phyloP scores from a whole-genome alignment of 2,888 invertebrate species.

The Argyra leucocephala region DNA sequence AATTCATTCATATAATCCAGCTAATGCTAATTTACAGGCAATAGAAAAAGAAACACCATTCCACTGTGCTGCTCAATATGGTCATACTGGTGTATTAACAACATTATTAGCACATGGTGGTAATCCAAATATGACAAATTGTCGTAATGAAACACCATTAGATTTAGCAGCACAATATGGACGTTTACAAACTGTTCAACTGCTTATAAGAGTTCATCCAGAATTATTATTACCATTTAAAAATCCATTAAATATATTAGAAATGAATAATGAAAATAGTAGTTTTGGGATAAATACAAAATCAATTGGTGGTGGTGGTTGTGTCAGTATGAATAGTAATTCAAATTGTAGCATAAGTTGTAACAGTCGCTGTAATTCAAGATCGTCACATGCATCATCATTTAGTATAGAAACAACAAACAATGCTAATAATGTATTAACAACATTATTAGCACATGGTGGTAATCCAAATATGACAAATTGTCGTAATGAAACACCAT shows the following conservation, averaged over 20 bases:
- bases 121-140: slow-evolving; percentile 79
- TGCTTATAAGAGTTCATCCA: slow-evolving; percentile 73
- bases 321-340: background rate
- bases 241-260: slow-evolving; percentile 18
- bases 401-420: no score
- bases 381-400: background rate
- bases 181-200: slow-evolving; percentile 72
- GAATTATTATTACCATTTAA: slow-evolving; percentile 67
- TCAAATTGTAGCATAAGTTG: no score
- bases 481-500: slow-evolving; percentile 76
- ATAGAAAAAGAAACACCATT: slow-evolving; percentile 85
- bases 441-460: slow-evolving; percentile 68
- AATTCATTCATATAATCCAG: slow-evolving; percentile 68
- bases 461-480: slow-evolving; percentile 85
- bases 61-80: slow-evolving; percentile 88
- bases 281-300: background rate
- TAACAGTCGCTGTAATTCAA: slow-evolving; percentile 2
- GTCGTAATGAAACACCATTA: slow-evolving; percentile 80
- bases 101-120: slow-evolving; percentile 75
- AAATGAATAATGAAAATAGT: background rate
- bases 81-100: slow-evolving; percentile 75
- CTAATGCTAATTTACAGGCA: slow-evolving; percentile 78
- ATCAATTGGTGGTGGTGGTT: slow-evolving; percentile 44
- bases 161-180: slow-evolving; percentile 92
- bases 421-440: no score